Base-by-base conservation (phyloP, 2,797 vertebrate genomes). In the Oreochromis mossambicus region DNA sequence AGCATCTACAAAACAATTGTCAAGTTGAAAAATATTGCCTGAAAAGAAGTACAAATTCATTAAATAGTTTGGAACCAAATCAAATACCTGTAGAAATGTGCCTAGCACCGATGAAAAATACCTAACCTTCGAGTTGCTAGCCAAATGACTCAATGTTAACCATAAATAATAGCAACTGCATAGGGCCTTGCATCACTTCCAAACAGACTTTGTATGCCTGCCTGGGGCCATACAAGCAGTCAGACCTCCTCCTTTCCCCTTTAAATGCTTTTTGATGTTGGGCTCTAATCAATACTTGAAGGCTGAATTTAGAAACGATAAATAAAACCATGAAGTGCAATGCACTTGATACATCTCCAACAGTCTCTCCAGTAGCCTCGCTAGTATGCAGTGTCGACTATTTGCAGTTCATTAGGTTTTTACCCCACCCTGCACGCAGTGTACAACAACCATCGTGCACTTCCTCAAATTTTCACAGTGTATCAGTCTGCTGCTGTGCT, bases 221-320 rank as follows among this genome's bases (percentile, higher is more conserved):
- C 94, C 94, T 7, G 80, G 48, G 92, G 94, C 93, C 85, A 91
- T 92, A 92, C 92, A 91, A 90, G 89, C 84, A 88, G 91, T 87
- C 90, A 87, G 90, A 86, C 87, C 89, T 88, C 89, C 91, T 90
- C 86, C 87, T 83, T 89, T 91, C 92, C 92, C 90, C 87, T 93
- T 93, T 93, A 94, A 94, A 90, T 91, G 92, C 90, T 88, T 92
- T 96, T 94, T 95, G 94, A 94, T 92, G 94, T 92, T 85, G 81
- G 89, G 85, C 86, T 92, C 90, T 88, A 92, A 96, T 95, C 95
- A 94, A 96, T 96, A 96, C 90, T 92, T 89, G 88, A 94, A 92
- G 92, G 92, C 92, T 91, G 92, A 88, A 92, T 94, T 94, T 94
- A 93, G 93, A 94, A 93, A 83, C 12, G 83, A 95, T 94, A 91